phyloP scores from a whole-genome alignment of 1,140 invertebrate genomes.

The Drosophila elegans region DNA sequence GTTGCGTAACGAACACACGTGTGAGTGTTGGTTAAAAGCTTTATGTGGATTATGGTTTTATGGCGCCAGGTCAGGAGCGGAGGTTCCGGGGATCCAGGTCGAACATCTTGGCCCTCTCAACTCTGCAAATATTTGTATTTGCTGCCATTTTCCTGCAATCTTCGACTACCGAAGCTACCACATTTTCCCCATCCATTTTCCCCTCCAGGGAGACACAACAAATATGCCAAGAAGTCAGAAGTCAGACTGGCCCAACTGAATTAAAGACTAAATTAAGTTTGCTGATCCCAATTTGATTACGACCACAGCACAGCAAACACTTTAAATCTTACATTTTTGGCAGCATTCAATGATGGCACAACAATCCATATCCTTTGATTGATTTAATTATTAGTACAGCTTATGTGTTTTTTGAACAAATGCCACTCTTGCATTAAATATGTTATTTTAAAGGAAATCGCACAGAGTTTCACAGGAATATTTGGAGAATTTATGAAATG shows the following conservation, averaged over 20 bases:
- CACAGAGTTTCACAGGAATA: too few species aligned
- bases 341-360: background rate
- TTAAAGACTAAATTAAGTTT: conserved; percentile 33
- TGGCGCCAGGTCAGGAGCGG: conserved; percentile 17
- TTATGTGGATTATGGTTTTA: conserved; percentile 45
- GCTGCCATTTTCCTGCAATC: conserved; percentile 25
- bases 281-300: conserved; percentile 25
- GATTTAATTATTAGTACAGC: background rate
- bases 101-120: too few species aligned
- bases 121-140: conserved; percentile 31
- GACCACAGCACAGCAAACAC: background rate
- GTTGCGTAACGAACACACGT: conserved; percentile 7
- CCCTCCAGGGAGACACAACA: conserved; percentile 9
- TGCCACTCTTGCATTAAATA: too few species aligned
- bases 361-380: background rate
- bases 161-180: conserved; percentile 3
- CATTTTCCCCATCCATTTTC: background rate
- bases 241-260: conserved; percentile 9
- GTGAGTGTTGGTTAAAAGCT: conserved; percentile 27
- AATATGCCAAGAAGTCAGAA: conserved; percentile 24
- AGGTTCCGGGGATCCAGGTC: conserved; percentile 21
- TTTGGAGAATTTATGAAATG: too few species aligned
- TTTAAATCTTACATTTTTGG: background rate
- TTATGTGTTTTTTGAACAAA: too few species aligned
- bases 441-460: too few species aligned